phyloP scores from a whole-genome alignment of 2,113 vertebrate species.

The Microcebus lehilahytsara region DNA sequence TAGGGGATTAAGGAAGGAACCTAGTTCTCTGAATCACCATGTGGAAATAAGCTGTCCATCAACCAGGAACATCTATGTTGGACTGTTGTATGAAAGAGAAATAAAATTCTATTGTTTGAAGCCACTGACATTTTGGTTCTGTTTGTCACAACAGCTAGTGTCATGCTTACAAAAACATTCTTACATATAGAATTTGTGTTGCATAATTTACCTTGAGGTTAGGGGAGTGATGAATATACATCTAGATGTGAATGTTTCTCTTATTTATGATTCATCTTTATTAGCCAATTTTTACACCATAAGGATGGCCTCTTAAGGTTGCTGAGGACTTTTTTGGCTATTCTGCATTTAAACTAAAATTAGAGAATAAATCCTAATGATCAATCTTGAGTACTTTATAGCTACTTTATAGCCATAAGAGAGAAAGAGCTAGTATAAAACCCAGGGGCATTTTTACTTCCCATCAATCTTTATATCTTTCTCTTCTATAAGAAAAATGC shows the following conservation, averaged over 20 bases:
- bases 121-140: neutral
- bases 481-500: constrained; percentile 19
- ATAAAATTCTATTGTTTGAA: neutral
- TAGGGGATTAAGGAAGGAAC: neutral
- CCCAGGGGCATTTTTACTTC: constrained; percentile 42
- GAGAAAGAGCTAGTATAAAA: constrained; percentile 32
- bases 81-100: neutral
- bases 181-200: neutral
- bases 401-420: neutral
- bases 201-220: neutral
- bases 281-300: constrained; percentile 5
- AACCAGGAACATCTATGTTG: neutral
- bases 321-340: neutral
- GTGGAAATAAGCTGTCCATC: neutral
- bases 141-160: neutral
- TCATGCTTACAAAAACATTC: neutral
- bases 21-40: neutral
- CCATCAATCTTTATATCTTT: constrained; percentile 49
- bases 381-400: constrained; percentile 51
- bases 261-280: constrained; percentile 6
- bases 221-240: neutral
- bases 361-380: constrained; percentile 15
- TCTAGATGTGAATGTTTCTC: neutral
- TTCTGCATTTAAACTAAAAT: constrained; percentile 48
- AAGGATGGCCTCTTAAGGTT: neutral